phyloP scores from a whole-genome alignment of 2,113 vertebrate species.

The Alaudala cheleensis region DNA sequence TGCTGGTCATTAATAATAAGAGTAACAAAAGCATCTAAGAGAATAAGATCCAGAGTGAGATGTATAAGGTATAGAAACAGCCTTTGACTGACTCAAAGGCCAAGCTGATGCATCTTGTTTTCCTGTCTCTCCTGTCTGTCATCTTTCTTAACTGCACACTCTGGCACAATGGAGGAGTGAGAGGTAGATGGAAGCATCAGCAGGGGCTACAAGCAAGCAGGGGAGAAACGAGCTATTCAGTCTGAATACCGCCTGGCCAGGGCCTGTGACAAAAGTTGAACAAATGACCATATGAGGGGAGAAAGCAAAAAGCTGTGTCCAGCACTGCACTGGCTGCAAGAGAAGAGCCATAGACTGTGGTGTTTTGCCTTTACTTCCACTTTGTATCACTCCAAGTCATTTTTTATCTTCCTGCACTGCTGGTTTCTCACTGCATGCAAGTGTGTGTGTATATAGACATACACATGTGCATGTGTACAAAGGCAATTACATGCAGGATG shows the following conservation, averaged over 20 bases:
- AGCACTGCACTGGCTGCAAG: not conserved
- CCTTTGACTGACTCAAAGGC: conserved; percentile 53
- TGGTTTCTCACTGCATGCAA: not conserved
- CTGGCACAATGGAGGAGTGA: not conserved
- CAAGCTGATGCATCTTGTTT: conserved; percentile 62
- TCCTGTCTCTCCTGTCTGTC: not conserved
- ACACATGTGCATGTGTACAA: not conserved
- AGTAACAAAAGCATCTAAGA: conserved; percentile 27
- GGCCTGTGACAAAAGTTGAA: conserved; percentile 49
- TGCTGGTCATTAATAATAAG: conserved; percentile 18
- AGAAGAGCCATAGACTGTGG: not conserved
- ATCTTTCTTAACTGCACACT: conserved; percentile 44
- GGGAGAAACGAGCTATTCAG: conserved; percentile 34
- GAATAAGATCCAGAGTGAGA: conserved; percentile 53
- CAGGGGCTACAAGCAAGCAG: conserved; percentile 19
- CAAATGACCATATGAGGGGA: conserved; percentile 32
- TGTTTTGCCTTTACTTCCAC: not conserved
- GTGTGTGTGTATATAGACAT: not conserved
- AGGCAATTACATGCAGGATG: not conserved
- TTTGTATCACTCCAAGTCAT: not conserved
- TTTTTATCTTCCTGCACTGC: not conserved
- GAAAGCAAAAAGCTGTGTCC: conserved; percentile 12
- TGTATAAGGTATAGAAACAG: conserved; percentile 61
- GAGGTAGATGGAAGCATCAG: conserved; percentile 16
- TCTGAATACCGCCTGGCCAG: conserved; percentile 7